Evolutionary conservation across 2,113 vertebrate genomes (phyloP).

Genomic region (Aldabrachelys gigantea): DNA sequence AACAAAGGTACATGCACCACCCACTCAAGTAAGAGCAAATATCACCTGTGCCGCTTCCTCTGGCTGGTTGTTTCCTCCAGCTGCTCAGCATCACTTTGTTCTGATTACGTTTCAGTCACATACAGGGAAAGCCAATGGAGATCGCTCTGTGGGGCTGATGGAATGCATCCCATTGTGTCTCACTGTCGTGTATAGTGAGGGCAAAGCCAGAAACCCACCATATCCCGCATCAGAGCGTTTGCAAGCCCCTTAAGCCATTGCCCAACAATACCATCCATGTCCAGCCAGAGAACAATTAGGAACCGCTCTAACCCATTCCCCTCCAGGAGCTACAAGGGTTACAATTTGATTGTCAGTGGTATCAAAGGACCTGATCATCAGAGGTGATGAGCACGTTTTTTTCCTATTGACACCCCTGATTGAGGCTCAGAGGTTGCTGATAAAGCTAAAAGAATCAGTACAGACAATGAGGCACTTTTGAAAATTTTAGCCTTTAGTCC

Average conservation of each 20-base stretch:
- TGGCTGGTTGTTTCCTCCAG: not conserved
- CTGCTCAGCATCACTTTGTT: not conserved
- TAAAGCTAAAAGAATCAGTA: not conserved
- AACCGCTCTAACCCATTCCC: not conserved
- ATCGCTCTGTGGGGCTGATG: not conserved
- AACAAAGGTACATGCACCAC: not conserved
- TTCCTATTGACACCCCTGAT: not conserved
- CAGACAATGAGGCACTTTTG: not conserved
- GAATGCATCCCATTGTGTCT: not conserved
- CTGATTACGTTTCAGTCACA: not conserved
- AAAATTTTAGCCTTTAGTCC: not conserved
- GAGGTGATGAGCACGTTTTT: not conserved
- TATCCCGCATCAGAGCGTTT: not conserved
- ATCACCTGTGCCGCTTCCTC: rapidly evolving
- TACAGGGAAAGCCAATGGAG: not conserved
- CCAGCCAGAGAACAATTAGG: not conserved
- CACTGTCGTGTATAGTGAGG: not conserved
- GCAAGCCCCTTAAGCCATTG: too few species aligned
- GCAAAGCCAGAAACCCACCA: too few species aligned
- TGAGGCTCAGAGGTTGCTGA: not conserved
- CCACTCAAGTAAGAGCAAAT: not conserved
- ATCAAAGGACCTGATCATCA: not conserved
- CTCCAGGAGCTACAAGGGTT: not conserved
- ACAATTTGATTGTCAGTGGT: not conserved
- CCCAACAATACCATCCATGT: not conserved